A percentile compares a stretch with the other conserved stretches of the same genome.
These are phyloP conservation scores for Gadus macrocephalus DNA, from an alignment of 2,113 vertebrate genomes.

Conservation along the genomic window DNA sequence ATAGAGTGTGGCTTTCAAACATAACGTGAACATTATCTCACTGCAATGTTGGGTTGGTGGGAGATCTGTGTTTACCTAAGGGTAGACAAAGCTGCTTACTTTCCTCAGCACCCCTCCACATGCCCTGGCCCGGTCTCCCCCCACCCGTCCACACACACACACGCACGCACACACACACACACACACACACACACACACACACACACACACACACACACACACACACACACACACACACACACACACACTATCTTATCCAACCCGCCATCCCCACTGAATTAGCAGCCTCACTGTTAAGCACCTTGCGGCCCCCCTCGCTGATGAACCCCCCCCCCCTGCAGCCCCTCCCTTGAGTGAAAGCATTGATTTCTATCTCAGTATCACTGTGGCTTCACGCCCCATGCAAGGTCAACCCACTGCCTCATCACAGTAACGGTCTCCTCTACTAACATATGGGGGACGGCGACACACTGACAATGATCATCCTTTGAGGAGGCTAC, in stretches of 20 bases:
- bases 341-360: conserved; percentile 26
- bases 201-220: too few species aligned
- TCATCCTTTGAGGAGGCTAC: too few species aligned
- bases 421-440: too few species aligned
- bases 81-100: conserved; percentile 37
- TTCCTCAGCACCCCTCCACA: conserved; percentile 15
- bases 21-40: conserved; percentile 15
- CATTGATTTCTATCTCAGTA: conserved; percentile 47
- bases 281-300: conserved; percentile 36
- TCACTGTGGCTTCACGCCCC: conserved; percentile 23
- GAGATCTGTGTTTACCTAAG: conserved; percentile 30
- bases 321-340: conserved; percentile 24
- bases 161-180: too few species aligned
- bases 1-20: too few species aligned
- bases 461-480: too few species aligned
- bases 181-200: too few species aligned
- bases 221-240: too few species aligned
- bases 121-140: too few species aligned
- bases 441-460: too few species aligned
- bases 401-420: conserved; percentile 37
- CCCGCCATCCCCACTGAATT: conserved; percentile 45
- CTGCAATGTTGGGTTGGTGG: too few species aligned
- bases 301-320: conserved; percentile 28
- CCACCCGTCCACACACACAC: too few species aligned
- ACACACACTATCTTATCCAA: conserved; percentile 29